Conservation (phyloP, 2,888 invertebrate species). For the Maniola hyperantus region DNA sequence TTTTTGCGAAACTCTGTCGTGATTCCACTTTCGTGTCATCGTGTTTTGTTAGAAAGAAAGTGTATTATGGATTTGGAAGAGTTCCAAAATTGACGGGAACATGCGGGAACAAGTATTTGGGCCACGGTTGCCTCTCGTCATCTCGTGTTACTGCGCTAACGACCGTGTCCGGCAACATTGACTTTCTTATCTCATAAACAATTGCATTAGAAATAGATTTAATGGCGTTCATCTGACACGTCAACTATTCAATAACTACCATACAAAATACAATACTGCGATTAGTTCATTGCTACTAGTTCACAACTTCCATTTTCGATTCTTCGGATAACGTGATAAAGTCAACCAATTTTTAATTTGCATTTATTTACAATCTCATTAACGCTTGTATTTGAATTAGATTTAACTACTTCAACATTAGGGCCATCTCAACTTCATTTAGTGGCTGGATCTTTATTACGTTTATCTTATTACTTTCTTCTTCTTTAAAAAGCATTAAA, state of each 20-base stretch:
- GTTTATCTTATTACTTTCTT: constrained; percentile 61
- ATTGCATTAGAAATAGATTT: constrained; percentile 63
- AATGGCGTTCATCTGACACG: constrained; percentile 34
- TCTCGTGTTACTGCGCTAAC: constrained; percentile 68
- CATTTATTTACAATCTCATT: neutral
- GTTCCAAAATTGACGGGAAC: constrained; percentile 67
- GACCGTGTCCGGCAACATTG: constrained; percentile 78
- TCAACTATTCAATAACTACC: too few relatives aligned
- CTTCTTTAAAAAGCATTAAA: constrained; percentile 49
- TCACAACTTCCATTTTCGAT: neutral
- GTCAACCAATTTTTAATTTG: too few relatives aligned
- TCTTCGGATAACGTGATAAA: too few relatives aligned
- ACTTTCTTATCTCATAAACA: constrained; percentile 76
- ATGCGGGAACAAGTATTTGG: constrained; percentile 72
- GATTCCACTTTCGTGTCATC: constrained; percentile 39
- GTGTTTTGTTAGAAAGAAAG: constrained; percentile 57
- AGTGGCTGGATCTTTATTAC: neutral
- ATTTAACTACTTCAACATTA: constrained; percentile 40
- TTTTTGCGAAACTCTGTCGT: constrained; percentile 18
- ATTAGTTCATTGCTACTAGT: neutral
- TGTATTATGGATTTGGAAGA: constrained; percentile 66
- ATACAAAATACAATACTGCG: neutral
- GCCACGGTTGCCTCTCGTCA: constrained; percentile 73
- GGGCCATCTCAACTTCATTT: neutral
- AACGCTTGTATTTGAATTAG: neutral